These are phyloP conservation scores for Daboia siamensis DNA, from an alignment of 2,113 vertebrate genomes.

Conservation along the genomic window DNA sequence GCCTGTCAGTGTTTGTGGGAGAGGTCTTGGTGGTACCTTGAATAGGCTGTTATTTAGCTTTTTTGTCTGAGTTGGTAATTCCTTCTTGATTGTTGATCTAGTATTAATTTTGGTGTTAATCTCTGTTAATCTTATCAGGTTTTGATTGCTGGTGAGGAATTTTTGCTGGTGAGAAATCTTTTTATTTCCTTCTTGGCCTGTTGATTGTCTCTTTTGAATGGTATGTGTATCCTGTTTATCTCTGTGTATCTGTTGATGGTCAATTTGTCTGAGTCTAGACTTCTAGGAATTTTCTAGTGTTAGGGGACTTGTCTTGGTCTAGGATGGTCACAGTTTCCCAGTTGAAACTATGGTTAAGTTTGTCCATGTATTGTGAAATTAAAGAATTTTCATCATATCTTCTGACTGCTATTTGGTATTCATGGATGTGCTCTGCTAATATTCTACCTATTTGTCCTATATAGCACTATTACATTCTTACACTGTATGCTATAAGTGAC, in stretches of 20 bases:
- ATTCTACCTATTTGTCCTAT: not conserved
- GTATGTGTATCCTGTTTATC: not conserved
- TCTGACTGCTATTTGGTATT: not conserved
- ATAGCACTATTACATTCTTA: not conserved
- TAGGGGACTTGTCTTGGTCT: not conserved
- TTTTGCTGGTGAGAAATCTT: not conserved
- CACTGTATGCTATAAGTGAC: not conserved
- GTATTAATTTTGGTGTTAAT: not conserved
- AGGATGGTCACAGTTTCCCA: not conserved
- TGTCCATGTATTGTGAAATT: not conserved
- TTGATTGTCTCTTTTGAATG: not conserved
- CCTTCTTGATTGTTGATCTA: not conserved
- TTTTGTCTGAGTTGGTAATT: not conserved
- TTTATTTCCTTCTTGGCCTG: not conserved
- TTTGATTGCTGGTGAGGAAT: not conserved
- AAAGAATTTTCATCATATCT: not conserved
- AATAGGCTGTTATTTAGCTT: not conserved
- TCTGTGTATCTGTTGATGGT: not conserved
- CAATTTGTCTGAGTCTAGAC: not conserved
- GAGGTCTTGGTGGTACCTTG: not conserved
- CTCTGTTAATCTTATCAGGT: not conserved
- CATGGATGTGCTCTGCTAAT: not conserved
- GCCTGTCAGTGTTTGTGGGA: not conserved
- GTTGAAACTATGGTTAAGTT: not conserved
- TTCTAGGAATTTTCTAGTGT: not conserved